These are phyloP conservation scores for Anarhynchus alexandrinus DNA, from an alignment of 2,113 vertebrate species.

Conservation along the genomic window DNA sequence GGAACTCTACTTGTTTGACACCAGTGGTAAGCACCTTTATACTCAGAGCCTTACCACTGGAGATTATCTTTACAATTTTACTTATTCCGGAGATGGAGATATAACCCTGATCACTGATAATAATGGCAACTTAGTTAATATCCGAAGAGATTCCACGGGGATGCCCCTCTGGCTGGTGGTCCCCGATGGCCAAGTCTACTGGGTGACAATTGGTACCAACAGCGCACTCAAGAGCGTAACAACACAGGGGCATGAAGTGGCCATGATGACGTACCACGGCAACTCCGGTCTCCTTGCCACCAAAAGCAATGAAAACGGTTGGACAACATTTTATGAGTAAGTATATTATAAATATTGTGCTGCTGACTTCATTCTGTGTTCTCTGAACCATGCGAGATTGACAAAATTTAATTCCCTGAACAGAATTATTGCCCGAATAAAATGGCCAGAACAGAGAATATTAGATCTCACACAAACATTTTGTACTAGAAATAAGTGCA, in stretches of 20 bases:
- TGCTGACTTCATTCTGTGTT: neutral
- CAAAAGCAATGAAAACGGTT: conserved; percentile 95
- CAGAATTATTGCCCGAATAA: neutral
- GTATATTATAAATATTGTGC: conserved; percentile 51
- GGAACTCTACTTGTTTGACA: conserved; percentile 95
- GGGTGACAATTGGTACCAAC: conserved; percentile 97
- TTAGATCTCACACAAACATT: neutral
- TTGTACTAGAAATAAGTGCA: neutral
- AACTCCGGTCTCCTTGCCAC: conserved; percentile 93
- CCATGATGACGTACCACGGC: conserved; percentile 95
- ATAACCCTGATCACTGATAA: conserved; percentile 89
- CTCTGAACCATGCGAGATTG: neutral
- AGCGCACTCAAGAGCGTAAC: conserved; percentile 89
- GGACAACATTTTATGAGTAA: conserved; percentile 99
- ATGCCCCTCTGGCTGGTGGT: conserved; percentile 94
- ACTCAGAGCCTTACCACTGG: conserved; percentile 95
- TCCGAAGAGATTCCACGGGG: conserved; percentile 89
- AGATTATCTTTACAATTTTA: conserved; percentile 95
- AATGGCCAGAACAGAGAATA: neutral
- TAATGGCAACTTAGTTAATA: conserved; percentile 88
- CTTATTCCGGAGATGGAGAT: conserved; percentile 88
- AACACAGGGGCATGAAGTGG: conserved; percentile 91
- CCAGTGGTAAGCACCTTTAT: conserved; percentile 92
- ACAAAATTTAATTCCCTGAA: neutral
- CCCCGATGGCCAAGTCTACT: conserved; percentile 92